Base-by-base conservation (phyloP, 1,140 invertebrate species). In the Drosophila elegans region DNA sequence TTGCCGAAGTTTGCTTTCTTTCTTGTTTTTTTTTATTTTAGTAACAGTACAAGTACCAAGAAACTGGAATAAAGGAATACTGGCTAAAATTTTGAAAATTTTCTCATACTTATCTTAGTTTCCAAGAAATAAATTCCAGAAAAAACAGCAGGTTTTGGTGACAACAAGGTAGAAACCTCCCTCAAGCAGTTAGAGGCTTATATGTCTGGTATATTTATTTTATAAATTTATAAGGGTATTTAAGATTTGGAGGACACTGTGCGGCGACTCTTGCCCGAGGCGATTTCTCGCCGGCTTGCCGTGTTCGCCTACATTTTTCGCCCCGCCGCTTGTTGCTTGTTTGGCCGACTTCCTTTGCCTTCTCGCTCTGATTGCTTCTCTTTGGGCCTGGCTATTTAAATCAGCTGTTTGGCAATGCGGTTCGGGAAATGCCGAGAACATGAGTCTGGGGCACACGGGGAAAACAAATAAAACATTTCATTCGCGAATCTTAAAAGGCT, bases 261-360 rank as follows among this genome's bases (percentile, higher is more conserved):
- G 39, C 52, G 45, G 57, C 78, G 56, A 81, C 57, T 63, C 39
- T 46, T 21, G 32, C 53, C 41, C 53, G 48, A 68, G 64, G 54
- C 57, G 16, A 11, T 32, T 51, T 52, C 66, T 60, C 66, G 66
- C 76, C 61, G 72, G 72, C 64, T 59, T 56, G 42, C 55, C 48
- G 63, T 45, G 46, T 39, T 62, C 38, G 41, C 39, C 61, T 42
- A 44, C 29, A 69, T 77, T 45, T 64, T 63, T 52, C 60, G 55
- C 46, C 48, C 63, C 63, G 75, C 76, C 77, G 82, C 82, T 88
- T 88, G 83, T 88, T 88, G 83, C 84, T 88, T 77, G 66, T 51
- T 63, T 75, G 51, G 63, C 71, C 34, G 38, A 60, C 53, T 9
- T 32, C 21, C 32, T 57, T 56, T 48, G 39, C 41, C 21, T 57